Evolutionary conservation across 2,888 invertebrate species (phyloP).

Genomic region (Balanococcus diminutus): DNA sequence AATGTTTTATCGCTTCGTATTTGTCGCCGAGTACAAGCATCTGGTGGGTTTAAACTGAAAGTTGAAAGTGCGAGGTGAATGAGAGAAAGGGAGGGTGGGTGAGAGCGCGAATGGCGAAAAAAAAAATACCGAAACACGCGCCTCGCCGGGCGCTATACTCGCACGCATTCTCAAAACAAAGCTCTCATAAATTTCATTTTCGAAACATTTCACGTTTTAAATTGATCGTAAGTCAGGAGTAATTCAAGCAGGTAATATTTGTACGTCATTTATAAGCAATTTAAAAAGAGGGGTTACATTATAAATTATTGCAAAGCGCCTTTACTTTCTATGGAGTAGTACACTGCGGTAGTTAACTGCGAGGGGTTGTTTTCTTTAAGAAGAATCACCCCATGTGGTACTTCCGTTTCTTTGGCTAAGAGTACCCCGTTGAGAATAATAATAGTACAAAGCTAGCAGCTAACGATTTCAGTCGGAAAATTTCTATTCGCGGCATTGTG

Average conservation of each 20-base stretch:
- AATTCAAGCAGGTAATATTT: constrained; percentile 52
- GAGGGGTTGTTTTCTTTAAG: constrained; percentile 51
- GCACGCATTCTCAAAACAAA: not conserved
- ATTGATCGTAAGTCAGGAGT: constrained; percentile 50
- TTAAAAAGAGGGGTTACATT: constrained; percentile 43
- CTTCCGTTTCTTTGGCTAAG: constrained; percentile 48
- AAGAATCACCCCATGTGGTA: constrained; percentile 53
- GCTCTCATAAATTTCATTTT: constrained; percentile 7
- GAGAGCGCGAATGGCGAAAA: not conserved
- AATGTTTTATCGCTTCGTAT: not conserved
- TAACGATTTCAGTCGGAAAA: constrained; percentile 53
- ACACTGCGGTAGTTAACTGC: constrained; percentile 45
- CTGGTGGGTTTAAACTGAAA: constrained; percentile 7
- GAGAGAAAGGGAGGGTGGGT: too few relatives aligned
- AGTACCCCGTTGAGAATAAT: constrained; percentile 54
- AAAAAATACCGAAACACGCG: constrained; percentile 5
- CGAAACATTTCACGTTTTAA: constrained; percentile 40
- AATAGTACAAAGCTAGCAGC: constrained; percentile 51
- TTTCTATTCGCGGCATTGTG: not conserved
- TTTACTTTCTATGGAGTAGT: not conserved
- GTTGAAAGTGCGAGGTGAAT: constrained; percentile 9
- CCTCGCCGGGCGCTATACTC: too few relatives aligned
- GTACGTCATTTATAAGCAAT: constrained; percentile 48
- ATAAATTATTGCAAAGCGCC: constrained; percentile 46
- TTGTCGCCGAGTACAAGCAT: constrained; percentile 19